phyloP scores from a whole-genome alignment of 2,113 vertebrate genomes.

The Hepsetus odoe region DNA sequence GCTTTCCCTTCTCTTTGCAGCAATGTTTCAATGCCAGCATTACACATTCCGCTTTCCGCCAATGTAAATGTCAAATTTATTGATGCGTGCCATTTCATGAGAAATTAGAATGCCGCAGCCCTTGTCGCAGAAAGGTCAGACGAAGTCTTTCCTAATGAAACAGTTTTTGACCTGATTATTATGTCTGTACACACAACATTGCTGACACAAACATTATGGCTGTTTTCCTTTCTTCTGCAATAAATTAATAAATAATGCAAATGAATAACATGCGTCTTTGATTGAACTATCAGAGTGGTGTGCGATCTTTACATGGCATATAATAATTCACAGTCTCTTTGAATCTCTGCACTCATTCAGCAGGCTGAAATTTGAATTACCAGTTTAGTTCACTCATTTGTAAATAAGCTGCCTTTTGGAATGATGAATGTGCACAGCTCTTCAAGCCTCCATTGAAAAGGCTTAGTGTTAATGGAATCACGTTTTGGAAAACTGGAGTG shows the following conservation, averaged over 20 bases:
- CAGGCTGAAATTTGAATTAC: conserved; percentile 35
- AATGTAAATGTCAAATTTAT: conserved; percentile 51
- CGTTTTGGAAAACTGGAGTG: conserved; percentile 36
- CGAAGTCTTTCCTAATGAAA: conserved; percentile 49
- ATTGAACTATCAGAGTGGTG: conserved; percentile 43
- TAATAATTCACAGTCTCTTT: not conserved
- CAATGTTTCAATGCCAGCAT: conserved; percentile 19
- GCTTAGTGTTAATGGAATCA: conserved; percentile 23
- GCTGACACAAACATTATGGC: conserved; percentile 17
- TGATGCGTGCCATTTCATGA: conserved; percentile 39
- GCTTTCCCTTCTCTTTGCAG: conserved; percentile 18
- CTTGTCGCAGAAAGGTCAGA: conserved; percentile 45
- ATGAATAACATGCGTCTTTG: conserved; percentile 33
- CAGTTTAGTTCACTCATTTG: conserved; percentile 39
- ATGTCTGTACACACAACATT: conserved; percentile 24
- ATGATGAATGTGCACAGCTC: conserved; percentile 44
- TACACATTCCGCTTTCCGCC: conserved; percentile 27
- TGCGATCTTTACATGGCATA: conserved; percentile 14
- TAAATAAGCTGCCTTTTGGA: conserved; percentile 48
- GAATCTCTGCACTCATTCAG: conserved; percentile 25
- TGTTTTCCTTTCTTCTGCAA: conserved; percentile 1
- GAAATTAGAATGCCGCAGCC: conserved; percentile 48
- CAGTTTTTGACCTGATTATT: conserved; percentile 50
- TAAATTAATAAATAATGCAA: not conserved
- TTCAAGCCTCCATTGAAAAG: conserved; percentile 15